Evolutionary conservation across 2,113 vertebrate genomes (phyloP).

Genomic region (Triplophysa siluroides): DNA sequence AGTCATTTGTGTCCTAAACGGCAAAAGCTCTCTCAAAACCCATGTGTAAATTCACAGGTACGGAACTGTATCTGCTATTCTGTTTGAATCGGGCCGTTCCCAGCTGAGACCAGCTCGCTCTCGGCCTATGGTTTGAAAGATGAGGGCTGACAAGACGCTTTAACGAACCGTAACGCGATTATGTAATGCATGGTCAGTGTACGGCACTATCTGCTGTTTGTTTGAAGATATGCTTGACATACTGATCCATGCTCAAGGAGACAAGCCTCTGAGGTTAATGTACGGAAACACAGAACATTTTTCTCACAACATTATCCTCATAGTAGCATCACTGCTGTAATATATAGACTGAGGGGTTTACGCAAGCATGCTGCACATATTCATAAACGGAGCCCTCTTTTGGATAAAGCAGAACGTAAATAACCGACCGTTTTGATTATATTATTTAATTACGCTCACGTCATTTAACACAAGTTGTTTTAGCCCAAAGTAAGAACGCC

Average conservation of each 20-base stretch:
- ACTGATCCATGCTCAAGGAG: not conserved
- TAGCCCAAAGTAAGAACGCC: not conserved
- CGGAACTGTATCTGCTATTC: not conserved
- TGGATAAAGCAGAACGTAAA: not conserved
- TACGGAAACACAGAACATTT: not conserved
- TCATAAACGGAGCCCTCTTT: not conserved
- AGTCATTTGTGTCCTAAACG: not conserved
- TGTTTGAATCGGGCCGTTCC: not conserved
- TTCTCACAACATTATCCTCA: not conserved
- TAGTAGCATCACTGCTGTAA: not conserved
- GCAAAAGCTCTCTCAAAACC: not conserved
- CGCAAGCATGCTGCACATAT: not conserved
- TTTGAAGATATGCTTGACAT: not conserved
- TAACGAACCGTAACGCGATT: constrained; percentile 39
- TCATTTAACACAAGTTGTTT: not conserved
- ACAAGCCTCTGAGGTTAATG: not conserved
- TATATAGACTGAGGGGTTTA: not conserved
- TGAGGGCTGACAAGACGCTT: constrained; percentile 36
- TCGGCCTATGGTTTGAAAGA: constrained; percentile 17
- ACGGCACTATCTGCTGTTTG: constrained; percentile 1
- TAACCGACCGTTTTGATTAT: not conserved
- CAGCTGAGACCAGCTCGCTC: constrained; percentile 6
- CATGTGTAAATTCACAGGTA: not conserved
- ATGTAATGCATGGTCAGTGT: constrained; percentile 39
- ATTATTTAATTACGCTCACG: not conserved